These are phyloP conservation scores for Alexandromys fortis DNA, from an alignment of 2,113 vertebrate genomes.

Conservation along the genomic window DNA sequence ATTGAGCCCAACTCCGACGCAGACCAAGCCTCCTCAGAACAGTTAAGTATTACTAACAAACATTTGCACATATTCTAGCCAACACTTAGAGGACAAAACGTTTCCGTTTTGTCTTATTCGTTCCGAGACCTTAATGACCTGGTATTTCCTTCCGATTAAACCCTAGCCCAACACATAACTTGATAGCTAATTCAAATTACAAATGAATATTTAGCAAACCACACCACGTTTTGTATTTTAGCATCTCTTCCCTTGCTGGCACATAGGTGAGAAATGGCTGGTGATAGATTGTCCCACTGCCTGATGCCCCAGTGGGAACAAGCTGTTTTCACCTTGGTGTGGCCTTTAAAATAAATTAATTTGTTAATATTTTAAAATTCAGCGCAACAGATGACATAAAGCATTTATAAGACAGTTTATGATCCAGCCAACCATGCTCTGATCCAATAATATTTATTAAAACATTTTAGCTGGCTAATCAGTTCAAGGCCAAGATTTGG, in stretches of 20 bases:
- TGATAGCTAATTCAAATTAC: conserved; percentile 86
- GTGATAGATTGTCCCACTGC: conserved; percentile 75
- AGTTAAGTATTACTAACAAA: conserved; percentile 77
- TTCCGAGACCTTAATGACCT: conserved; percentile 75
- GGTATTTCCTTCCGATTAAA: conserved; percentile 80
- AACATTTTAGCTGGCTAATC: conserved; percentile 84
- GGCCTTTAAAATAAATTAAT: conserved; percentile 86
- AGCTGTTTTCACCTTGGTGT: conserved; percentile 84
- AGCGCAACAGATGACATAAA: conserved; percentile 79
- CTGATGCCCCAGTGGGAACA: conserved; percentile 47
- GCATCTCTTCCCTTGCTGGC: conserved; percentile 77
- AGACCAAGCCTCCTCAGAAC: conserved; percentile 75
- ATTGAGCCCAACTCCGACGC: conserved; percentile 70
- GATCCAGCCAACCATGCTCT: conserved; percentile 68
- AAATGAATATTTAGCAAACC: conserved; percentile 85
- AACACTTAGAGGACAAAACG: conserved; percentile 77
- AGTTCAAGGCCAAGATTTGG: conserved; percentile 75
- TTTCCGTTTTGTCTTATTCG: conserved; percentile 75
- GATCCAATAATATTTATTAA: conserved; percentile 82
- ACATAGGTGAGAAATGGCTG: conserved; percentile 76
- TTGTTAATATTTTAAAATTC: conserved; percentile 83
- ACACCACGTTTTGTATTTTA: conserved; percentile 79
- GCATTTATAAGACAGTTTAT: conserved; percentile 81
- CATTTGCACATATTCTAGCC: conserved; percentile 62
- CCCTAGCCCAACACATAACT: conserved; percentile 80